phyloP scores from a whole-genome alignment of 2,113 vertebrate genomes.

The Leptobrachium leishanense region DNA sequence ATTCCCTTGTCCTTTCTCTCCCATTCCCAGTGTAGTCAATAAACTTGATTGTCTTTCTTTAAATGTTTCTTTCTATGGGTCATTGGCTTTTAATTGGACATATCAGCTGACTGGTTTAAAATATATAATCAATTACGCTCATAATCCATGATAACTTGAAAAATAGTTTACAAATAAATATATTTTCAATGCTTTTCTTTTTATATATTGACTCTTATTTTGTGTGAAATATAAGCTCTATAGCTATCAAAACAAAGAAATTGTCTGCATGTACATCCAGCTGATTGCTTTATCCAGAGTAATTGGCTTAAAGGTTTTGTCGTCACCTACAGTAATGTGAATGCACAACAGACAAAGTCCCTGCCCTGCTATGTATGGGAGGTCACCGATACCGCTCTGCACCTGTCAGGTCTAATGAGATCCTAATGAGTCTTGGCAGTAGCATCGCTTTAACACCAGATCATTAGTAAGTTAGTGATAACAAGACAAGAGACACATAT shows the following conservation, averaged over 20 bases:
- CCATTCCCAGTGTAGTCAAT: too few species aligned
- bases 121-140: too few species aligned
- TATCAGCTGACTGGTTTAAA: too few species aligned
- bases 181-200: too few species aligned
- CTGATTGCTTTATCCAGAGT: conserved; percentile 27
- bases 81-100: too few species aligned
- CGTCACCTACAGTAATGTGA: conserved; percentile 31
- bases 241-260: neutral
- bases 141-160: too few species aligned
- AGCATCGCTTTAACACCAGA: conserved; percentile 28
- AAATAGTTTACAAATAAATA: too few species aligned
- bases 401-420: conserved; percentile 51
- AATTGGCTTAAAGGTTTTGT: conserved; percentile 45
- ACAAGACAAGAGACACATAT: conserved; percentile 3
- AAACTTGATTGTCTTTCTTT: too few species aligned
- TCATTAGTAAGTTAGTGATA: conserved; percentile 35
- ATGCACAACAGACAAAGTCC: neutral
- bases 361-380: neutral
- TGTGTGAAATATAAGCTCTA: too few species aligned
- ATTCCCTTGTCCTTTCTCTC: too few species aligned
- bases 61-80: too few species aligned
- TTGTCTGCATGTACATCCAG: neutral
- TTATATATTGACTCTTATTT: too few species aligned
- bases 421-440: conserved; percentile 38
- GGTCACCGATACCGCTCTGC: conserved; percentile 18